phyloP scores from a whole-genome alignment of 2,797 vertebrate species.

The Remorina albescens region DNA sequence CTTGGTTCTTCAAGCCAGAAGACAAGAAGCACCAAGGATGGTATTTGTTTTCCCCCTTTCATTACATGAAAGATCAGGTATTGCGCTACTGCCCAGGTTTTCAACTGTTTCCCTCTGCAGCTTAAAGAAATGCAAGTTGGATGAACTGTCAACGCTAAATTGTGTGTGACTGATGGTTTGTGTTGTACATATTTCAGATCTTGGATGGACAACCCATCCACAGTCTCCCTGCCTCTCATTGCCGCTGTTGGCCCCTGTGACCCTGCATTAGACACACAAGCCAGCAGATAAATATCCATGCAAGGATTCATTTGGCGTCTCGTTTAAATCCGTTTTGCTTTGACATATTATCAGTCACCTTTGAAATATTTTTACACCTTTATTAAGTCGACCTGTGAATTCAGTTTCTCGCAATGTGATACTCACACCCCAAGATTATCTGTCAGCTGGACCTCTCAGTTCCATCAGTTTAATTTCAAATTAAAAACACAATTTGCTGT shows the following conservation, averaged over 20 bases:
- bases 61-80: background rate
- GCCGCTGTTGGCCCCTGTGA: background rate
- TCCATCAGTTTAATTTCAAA: slow-evolving; percentile 12
- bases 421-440: background rate
- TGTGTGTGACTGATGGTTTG: too few species aligned
- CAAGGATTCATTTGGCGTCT: too few species aligned
- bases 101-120: background rate
- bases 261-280: too few species aligned
- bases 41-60: slow-evolving; percentile 19
- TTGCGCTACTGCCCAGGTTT: background rate
- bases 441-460: background rate
- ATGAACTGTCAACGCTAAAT: background rate
- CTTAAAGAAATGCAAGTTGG: background rate
- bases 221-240: background rate
- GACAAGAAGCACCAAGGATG: too few species aligned
- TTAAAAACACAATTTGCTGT: background rate
- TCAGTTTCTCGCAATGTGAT: background rate
- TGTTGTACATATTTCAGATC: too few species aligned
- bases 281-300: too few species aligned
- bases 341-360: background rate
- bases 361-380: too few species aligned
- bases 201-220: background rate
- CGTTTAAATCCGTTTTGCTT: too few species aligned
- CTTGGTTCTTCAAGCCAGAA: too few species aligned
- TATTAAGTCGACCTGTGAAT: too few species aligned